Conservation (phyloP, 2,888 invertebrate genomes). For the Eristalinus sepulchralis region DNA sequence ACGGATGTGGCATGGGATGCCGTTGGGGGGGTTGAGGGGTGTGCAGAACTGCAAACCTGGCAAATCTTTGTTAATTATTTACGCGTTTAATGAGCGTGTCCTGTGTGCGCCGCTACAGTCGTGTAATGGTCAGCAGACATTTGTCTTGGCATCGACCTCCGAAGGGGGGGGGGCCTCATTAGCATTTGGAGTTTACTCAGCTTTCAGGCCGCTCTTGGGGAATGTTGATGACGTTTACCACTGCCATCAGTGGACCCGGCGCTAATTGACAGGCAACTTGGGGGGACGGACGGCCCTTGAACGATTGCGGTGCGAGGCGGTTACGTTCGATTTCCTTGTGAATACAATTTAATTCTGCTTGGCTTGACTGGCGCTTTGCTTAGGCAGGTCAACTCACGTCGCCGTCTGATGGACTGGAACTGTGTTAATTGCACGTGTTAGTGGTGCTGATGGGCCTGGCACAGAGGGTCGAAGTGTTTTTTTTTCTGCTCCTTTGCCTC, state of each 20-base stretch:
- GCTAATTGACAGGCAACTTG: slow-evolving; percentile 59
- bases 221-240: slow-evolving; percentile 38
- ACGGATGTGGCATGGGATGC: slow-evolving; percentile 1
- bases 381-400: not conserved
- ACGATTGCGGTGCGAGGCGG: slow-evolving; percentile 51
- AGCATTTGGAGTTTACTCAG: slow-evolving; percentile 49
- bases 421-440: slow-evolving; percentile 50
- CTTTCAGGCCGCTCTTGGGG: slow-evolving; percentile 18
- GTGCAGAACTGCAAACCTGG: slow-evolving; percentile 38
- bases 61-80: slow-evolving; percentile 63
- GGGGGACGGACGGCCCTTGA: slow-evolving; percentile 3
- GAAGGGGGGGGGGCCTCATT: slow-evolving; percentile 37
- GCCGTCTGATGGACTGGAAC: slow-evolving; percentile 15
- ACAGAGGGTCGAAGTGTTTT: not conserved
- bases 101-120: slow-evolving; percentile 3
- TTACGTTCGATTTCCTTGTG: slow-evolving; percentile 50
- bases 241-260: slow-evolving; percentile 27
- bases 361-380: slow-evolving; percentile 32
- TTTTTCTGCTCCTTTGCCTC: too few species aligned
- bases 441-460: slow-evolving; percentile 32
- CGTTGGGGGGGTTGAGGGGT: not conserved
- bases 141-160: slow-evolving; percentile 38
- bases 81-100: slow-evolving; percentile 58
- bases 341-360: slow-evolving; percentile 30
- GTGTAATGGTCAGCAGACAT: slow-evolving; percentile 21